Evolutionary conservation across 2,797 vertebrate genomes (phyloP).

Genomic region (Lagodon rhomboides): DNA sequence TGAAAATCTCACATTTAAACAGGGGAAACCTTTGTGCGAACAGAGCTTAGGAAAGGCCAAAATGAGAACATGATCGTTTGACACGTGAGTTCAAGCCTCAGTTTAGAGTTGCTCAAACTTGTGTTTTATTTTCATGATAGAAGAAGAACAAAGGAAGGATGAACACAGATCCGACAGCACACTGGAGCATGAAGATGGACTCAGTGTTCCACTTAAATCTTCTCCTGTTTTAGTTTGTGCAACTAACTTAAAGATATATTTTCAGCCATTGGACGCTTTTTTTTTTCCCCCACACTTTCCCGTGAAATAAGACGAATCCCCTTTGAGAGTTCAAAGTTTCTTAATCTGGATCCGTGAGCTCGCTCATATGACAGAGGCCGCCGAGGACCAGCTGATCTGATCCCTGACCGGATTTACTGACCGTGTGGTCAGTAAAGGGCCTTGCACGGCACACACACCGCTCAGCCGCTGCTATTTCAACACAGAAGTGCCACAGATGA

Average conservation of each 20-base stretch:
- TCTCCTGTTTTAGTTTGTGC: not conserved
- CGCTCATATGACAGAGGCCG: conserved; percentile 42
- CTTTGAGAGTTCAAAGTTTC: conserved; percentile 20
- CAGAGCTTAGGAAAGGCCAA: conserved; percentile 50
- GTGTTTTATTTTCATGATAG: not conserved
- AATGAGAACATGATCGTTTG: conserved; percentile 41
- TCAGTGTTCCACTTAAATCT: not conserved
- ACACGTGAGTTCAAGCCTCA: conserved; percentile 47
- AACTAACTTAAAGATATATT: not conserved
- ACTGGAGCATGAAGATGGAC: not conserved
- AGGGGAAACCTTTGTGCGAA: conserved; percentile 71
- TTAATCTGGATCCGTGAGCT: conserved; percentile 47
- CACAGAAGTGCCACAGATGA: not conserved
- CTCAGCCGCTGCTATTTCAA: conserved; percentile 21
- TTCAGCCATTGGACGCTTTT: not conserved
- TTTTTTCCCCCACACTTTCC: not conserved
- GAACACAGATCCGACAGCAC: not conserved
- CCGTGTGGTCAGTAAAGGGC: not conserved
- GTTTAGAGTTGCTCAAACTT: not conserved
- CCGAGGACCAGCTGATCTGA: conserved; percentile 34
- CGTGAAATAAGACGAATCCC: conserved; percentile 8
- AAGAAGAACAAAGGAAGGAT: not conserved
- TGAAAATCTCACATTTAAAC: conserved; percentile 68
- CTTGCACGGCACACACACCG: not conserved
- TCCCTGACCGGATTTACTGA: conserved; percentile 41